These are phyloP conservation scores for Triops cancriformis DNA, from an alignment of 1,140 invertebrate species.

Conservation along the genomic window DNA sequence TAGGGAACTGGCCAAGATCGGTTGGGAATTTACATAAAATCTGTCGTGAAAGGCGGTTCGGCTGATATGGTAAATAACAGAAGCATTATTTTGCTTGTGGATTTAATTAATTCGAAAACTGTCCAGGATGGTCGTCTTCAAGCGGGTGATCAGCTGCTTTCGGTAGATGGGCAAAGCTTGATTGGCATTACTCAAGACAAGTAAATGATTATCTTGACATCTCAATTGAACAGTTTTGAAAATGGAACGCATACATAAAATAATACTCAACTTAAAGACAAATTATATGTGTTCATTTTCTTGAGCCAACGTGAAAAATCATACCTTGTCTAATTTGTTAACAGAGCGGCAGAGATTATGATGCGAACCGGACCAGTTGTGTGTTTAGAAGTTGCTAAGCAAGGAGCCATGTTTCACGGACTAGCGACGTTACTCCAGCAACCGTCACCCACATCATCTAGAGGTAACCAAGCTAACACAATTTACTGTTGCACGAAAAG, in stretches of 20 bases:
- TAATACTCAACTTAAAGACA: not conserved
- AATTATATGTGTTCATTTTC: not conserved
- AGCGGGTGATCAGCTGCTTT: conserved; percentile 92
- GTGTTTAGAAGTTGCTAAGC: conserved; percentile 91
- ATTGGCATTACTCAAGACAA: conserved; percentile 94
- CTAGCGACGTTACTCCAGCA: conserved; percentile 86
- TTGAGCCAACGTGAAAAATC: not conserved
- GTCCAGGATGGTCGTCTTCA: conserved; percentile 72
- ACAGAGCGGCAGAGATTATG: conserved; percentile 87
- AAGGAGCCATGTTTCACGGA: conserved; percentile 93
- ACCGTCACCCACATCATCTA: conserved; percentile 54
- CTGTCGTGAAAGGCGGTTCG: conserved; percentile 89
- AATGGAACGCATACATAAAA: not conserved
- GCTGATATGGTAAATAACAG: conserved; percentile 56
- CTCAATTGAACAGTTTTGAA: not conserved
- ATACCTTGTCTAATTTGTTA: not conserved
- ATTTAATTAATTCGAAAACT: conserved; percentile 38
- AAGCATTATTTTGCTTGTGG: not conserved
- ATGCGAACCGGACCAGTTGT: conserved; percentile 87
- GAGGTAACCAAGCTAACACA: not conserved
- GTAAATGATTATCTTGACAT: conserved; percentile 43
- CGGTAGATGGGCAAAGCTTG: conserved; percentile 93
- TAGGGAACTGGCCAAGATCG: conserved; percentile 82
- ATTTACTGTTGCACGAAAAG: not conserved
- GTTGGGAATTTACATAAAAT: conserved; percentile 95